phyloP scores from a whole-genome alignment of 64 coral and sea anemone species.

The Porites australiensis region DNA sequence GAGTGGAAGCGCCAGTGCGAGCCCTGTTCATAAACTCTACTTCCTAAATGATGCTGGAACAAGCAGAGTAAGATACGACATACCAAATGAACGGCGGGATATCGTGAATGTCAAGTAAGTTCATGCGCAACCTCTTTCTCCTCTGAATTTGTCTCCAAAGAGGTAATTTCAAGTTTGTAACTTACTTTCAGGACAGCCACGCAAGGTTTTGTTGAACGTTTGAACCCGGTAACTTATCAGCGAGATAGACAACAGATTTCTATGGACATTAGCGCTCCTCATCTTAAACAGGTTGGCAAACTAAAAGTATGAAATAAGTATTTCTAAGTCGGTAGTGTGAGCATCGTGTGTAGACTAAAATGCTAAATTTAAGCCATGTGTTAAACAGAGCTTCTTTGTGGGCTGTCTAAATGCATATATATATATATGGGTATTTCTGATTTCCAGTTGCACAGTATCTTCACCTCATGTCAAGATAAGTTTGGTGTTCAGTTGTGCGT shows the following conservation, averaged over 20 bases:
- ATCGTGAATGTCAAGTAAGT: conserved; percentile 53
- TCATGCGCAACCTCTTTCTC: neutral
- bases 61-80: conserved; percentile 7
- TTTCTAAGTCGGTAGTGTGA: too few relatives aligned
- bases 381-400: too few relatives aligned
- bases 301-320: neutral
- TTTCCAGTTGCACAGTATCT: neutral
- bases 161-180: neutral
- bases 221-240: neutral
- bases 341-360: too few relatives aligned
- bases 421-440: neutral
- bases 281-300: conserved; percentile 26
- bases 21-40: neutral
- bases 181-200: neutral
- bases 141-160: too few relatives aligned
- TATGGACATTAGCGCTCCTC: neutral
- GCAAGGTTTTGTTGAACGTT: neutral
- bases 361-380: too few relatives aligned
- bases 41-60: neutral
- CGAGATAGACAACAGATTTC: neutral
- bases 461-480: conserved; percentile 10
- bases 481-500: conserved; percentile 45
- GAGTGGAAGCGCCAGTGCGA: neutral
- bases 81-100: conserved; percentile 25
- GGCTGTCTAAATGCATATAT: too few relatives aligned